Conservation (phyloP, 2,113 vertebrate species). For the Pitta sordida region DNA sequence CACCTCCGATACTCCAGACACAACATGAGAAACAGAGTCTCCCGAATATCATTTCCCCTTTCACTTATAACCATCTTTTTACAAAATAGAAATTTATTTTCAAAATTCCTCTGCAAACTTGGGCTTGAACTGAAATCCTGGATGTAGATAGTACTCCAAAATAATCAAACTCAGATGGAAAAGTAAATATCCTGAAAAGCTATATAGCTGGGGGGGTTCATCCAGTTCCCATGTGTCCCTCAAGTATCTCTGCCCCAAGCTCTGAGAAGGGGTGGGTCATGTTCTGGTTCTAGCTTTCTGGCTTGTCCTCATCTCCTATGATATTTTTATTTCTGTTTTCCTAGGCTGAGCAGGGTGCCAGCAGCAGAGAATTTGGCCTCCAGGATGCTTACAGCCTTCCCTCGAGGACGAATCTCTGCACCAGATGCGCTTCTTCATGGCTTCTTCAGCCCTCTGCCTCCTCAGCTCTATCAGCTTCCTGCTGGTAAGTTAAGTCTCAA, state of each 20-base stretch:
- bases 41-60: background rate
- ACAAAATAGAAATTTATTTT: background rate
- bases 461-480: conserved; percentile 79
- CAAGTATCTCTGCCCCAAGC: background rate
- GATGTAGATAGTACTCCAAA: background rate
- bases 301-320: background rate
- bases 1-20: background rate
- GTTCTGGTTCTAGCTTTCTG: background rate
- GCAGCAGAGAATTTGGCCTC: conserved; percentile 83
- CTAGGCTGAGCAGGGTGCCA: conserved; percentile 79
- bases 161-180: background rate
- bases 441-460: conserved; percentile 84
- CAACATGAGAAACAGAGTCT: background rate
- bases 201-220: background rate
- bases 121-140: background rate
- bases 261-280: background rate
- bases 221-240: background rate
- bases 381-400: conserved; percentile 78
- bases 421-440: conserved; percentile 74
- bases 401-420: conserved; percentile 74
- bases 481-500: conserved; percentile 70
- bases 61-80: background rate
- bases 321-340: conserved; percentile 17
- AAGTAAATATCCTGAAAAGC: background rate
- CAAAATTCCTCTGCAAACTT: background rate